Percentiles rank a stretch among this genome's conserved stretches.
Conservation (phyloP, 2,113 vertebrate species). For the Muntiacus muntjak region DNA sequence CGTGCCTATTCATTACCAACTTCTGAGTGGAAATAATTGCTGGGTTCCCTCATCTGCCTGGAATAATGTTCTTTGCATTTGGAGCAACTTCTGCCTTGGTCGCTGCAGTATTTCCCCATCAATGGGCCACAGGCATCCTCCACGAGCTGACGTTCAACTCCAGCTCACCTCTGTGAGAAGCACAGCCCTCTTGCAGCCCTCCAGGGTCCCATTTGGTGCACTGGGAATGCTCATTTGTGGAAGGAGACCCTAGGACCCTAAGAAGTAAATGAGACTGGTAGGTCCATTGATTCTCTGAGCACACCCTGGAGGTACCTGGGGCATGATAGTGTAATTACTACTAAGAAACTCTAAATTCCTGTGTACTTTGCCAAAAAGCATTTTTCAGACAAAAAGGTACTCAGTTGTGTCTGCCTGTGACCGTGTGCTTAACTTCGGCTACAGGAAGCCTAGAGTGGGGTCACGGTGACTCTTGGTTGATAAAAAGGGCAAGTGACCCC, state of each 20-base stretch:
- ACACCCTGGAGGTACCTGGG: slow-evolving; percentile 27
- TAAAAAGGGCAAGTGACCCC: background rate
- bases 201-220: background rate
- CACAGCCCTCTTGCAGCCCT: background rate
- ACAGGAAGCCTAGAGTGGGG: background rate
- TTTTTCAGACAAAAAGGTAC: background rate
- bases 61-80: background rate
- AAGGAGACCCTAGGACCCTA: slow-evolving; percentile 37
- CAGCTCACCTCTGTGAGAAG: slow-evolving; percentile 32
- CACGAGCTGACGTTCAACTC: background rate
- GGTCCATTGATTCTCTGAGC: slow-evolving; percentile 62
- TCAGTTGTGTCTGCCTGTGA: background rate
- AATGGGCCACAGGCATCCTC: background rate
- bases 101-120: background rate
- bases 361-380: slow-evolving; percentile 11
- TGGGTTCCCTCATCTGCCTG: slow-evolving; percentile 24
- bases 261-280: slow-evolving; percentile 52
- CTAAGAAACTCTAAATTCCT: slow-evolving; percentile 27
- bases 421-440: background rate
- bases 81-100: background rate
- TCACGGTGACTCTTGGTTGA: background rate
- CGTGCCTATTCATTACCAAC: slow-evolving; percentile 53
- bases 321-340: slow-evolving; percentile 35
- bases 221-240: background rate
- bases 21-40: slow-evolving; percentile 47